Evolutionary conservation across 2,113 vertebrate genomes (phyloP), one percentile per base, ranked within the genome.

Genomic region (Pollimyrus isidori): DNA sequence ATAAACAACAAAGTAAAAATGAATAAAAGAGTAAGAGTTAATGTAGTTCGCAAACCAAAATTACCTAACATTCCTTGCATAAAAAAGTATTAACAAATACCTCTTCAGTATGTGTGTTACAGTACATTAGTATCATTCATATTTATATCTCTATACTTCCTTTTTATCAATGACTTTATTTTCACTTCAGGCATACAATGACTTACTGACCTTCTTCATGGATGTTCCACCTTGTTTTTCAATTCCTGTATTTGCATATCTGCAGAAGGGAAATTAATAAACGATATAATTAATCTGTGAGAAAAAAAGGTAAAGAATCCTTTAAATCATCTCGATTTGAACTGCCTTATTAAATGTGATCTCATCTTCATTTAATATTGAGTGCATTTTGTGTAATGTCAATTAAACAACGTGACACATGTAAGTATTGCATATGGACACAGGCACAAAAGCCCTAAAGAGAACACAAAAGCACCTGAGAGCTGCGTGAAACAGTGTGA

Each of bases 121-220:
- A 69, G n/a, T 4, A 26, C n/a, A 26, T 65, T 26, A 26, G n/a
- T n/a, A 13, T 26, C 23, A 65, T 11, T 65, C 58, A 65, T 3
- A 26, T 65, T 65, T 62, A 0, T 65, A 10, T 69, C 62, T 26
- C 10, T 30, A 30, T 4, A 30, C 23, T 62, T 62, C 56, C 56
- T 62, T 69, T 30, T 69, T 69, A 69, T 69, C n/a, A 69, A 69
- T 69, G 62, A 30, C 62, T 69, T 69, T n/a, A 84, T 86, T 13
- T 52, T 50, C 0, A 4, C 52, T 86, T 86, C 49, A 52, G 4
- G 62, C 62, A 69, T 30, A 69, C 62, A 30, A 50, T 69, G 86
- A 19, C 53, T 39, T 53, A 53, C 49, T 94, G 94, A 97, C 96
- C 96, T 97, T 97, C 94, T 95, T 97, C 95, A 96, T 96, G 90